Evolutionary conservation across 1,140 invertebrate species (phyloP).

Genomic region (Bombus huntii): DNA sequence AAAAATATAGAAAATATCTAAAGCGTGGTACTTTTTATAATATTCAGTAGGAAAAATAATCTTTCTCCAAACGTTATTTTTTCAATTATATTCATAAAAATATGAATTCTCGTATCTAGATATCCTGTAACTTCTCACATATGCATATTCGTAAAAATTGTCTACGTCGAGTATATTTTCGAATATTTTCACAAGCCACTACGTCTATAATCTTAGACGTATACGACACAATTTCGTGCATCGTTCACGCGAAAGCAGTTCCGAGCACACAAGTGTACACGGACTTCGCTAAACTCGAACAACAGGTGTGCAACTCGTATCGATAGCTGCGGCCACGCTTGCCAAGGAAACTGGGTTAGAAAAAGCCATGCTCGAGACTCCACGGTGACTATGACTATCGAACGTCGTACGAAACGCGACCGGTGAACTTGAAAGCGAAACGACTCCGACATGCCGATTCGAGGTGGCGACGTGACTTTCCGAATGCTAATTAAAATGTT

Average conservation of each 20-base stretch:
- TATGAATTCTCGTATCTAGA: too few relatives aligned
- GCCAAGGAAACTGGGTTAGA: constrained; percentile 57
- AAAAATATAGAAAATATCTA: too few relatives aligned
- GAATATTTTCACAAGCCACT: neutral
- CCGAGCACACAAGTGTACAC: neutral
- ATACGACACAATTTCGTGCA: constrained; percentile 20
- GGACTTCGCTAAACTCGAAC: constrained; percentile 35
- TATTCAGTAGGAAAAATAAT: too few relatives aligned
- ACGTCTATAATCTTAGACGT: neutral
- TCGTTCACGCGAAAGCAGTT: constrained; percentile 2
- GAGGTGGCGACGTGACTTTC: neutral
- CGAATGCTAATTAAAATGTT: neutral
- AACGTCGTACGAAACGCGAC: too few relatives aligned
- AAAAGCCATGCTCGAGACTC: constrained; percentile 31
- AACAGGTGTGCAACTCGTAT: constrained; percentile 54
- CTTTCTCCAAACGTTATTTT: too few relatives aligned
- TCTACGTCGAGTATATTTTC: neutral
- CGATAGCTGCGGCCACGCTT: constrained; percentile 35
- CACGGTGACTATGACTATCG: constrained; percentile 15
- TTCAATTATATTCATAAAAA: too few relatives aligned
- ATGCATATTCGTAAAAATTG: neutral
- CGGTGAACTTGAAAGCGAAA: constrained; percentile 27
- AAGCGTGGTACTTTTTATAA: too few relatives aligned
- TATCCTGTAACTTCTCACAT: too few relatives aligned
- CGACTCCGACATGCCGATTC: neutral